Evolutionary conservation across 2,888 invertebrate species (phyloP).

Genomic region (Campoletis raptor): DNA sequence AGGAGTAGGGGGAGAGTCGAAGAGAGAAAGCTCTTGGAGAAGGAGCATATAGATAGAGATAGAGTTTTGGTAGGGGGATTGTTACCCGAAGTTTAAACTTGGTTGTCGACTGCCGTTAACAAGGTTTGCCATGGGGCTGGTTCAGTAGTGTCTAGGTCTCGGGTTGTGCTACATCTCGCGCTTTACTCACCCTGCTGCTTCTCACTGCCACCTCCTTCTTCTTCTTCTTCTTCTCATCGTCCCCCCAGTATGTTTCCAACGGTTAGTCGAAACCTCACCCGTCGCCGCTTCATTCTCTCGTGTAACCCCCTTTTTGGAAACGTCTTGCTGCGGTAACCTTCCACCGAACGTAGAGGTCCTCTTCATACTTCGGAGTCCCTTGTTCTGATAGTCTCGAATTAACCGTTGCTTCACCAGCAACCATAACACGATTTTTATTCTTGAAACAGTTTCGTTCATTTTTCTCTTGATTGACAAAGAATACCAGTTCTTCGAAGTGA

Average conservation of each 20-base stretch:
- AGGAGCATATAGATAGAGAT: slow-evolving; percentile 63
- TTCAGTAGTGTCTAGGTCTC: slow-evolving; percentile 85
- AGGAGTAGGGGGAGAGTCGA: slow-evolving; percentile 66
- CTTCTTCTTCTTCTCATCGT: slow-evolving; percentile 30
- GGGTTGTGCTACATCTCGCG: slow-evolving; percentile 83
- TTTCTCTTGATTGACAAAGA: slow-evolving; percentile 9
- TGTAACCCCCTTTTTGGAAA: slow-evolving; percentile 56
- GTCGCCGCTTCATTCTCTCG: slow-evolving; percentile 42
- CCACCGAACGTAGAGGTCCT: slow-evolving; percentile 25
- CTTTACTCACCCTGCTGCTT: slow-evolving; percentile 44
- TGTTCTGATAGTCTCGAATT: slow-evolving; percentile 60
- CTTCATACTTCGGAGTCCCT: slow-evolving; percentile 17
- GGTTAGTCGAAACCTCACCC: slow-evolving; percentile 41
- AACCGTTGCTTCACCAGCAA: slow-evolving; percentile 56
- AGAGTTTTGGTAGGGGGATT: slow-evolving; percentile 80
- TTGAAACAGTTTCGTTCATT: not conserved
- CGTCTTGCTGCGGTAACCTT: slow-evolving; percentile 51
- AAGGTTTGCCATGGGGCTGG: slow-evolving; percentile 84
- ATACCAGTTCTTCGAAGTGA: not conserved
- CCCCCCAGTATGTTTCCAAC: slow-evolving; percentile 62
- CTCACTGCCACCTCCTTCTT: slow-evolving; percentile 28
- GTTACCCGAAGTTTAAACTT: slow-evolving; percentile 85
- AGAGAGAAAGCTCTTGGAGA: slow-evolving; percentile 70
- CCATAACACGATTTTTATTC: slow-evolving; percentile 23
- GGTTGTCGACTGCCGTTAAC: slow-evolving; percentile 85